Evolutionary conservation across 2,113 vertebrate species (phyloP).

Genomic region (Leptobrachium ailaonicum): DNA sequence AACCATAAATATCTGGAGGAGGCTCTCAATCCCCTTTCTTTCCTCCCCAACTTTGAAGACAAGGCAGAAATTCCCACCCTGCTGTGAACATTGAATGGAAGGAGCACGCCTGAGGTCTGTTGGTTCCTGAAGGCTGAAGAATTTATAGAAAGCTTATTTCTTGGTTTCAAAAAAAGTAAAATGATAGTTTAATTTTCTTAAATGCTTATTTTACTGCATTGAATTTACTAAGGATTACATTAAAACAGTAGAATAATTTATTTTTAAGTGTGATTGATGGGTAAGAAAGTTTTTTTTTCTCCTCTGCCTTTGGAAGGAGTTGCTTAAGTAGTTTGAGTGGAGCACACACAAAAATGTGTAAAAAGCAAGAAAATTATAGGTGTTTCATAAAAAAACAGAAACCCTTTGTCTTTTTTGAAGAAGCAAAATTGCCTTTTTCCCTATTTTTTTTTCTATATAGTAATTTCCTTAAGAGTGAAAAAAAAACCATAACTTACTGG

Average conservation of each 20-base stretch:
- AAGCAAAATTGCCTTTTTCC: slow-evolving; percentile 45
- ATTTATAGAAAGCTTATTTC: too few relatives aligned
- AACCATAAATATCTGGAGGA: too few relatives aligned
- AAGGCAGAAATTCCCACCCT: too few relatives aligned
- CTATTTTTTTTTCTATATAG: slow-evolving; percentile 38
- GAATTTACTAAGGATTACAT: too few relatives aligned
- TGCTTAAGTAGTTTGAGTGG: slow-evolving; percentile 32
- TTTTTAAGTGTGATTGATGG: slow-evolving; percentile 42
- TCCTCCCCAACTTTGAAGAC: too few relatives aligned
- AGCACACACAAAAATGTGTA: slow-evolving; percentile 43
- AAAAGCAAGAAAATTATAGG: slow-evolving; percentile 49
- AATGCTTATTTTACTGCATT: too few relatives aligned
- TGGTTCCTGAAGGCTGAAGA: too few relatives aligned
- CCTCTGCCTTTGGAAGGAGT: slow-evolving; percentile 38
- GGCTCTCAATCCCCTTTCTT: too few relatives aligned
- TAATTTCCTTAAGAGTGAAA: slow-evolving; percentile 44
- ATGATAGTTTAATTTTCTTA: too few relatives aligned
- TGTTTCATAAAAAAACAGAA: slow-evolving; percentile 41
- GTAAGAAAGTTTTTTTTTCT: slow-evolving; percentile 39
- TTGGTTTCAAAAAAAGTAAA: too few relatives aligned
- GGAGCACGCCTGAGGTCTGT: too few relatives aligned
- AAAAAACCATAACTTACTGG: slow-evolving; percentile 42
- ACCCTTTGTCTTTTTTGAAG: slow-evolving; percentile 50
- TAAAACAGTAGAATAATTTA: slow-evolving; percentile 27
- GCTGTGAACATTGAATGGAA: too few relatives aligned